phyloP scores from a whole-genome alignment of 2,113 vertebrate species.

The Bufo gargarizans region DNA sequence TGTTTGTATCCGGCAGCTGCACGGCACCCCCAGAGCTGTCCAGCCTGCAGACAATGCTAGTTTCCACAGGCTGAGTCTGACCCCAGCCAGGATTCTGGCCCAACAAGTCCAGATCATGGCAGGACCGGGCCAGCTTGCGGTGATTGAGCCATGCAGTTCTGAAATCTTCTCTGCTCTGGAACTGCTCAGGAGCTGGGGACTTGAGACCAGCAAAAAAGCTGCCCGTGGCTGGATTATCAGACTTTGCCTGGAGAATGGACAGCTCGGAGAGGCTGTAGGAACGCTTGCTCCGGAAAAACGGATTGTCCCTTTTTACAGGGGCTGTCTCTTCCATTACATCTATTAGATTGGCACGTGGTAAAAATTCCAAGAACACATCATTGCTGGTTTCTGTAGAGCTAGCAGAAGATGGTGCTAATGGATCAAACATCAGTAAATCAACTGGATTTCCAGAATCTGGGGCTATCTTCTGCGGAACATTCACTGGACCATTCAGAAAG shows the following conservation, averaged over 20 bases:
- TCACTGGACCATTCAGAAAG: constrained; percentile 78
- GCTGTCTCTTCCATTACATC: constrained; percentile 73
- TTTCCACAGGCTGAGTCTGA: constrained; percentile 94
- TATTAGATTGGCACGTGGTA: constrained; percentile 57
- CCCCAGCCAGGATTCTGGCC: constrained; percentile 96
- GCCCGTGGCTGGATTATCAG: constrained; percentile 58
- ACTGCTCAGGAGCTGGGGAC: constrained; percentile 91
- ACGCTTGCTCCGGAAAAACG: constrained; percentile 93
- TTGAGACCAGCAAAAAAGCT: constrained; percentile 85
- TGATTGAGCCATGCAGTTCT: constrained; percentile 92
- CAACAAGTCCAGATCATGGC: constrained; percentile 90
- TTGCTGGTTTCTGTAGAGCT: constrained; percentile 70
- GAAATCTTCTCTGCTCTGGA: constrained; percentile 94
- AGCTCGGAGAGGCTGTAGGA: constrained; percentile 96
- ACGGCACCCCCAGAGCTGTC: constrained; percentile 89
- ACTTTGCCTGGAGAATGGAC: constrained; percentile 87
- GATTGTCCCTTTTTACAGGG: constrained; percentile 80
- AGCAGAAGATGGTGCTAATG: constrained; percentile 55
- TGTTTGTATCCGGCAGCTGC: constrained; percentile 90
- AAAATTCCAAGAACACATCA: constrained; percentile 27
- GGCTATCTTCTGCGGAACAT: constrained; percentile 68
- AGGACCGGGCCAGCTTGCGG: constrained; percentile 92
- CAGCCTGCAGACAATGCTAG: constrained; percentile 88
- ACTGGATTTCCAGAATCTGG: constrained; percentile 64
- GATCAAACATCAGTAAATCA: constrained; percentile 85